Evolutionary conservation across 2,797 vertebrate genomes (phyloP), one percentile per base, ranked within the genome.

Genomic region (Sternotherus odoratus): DNA sequence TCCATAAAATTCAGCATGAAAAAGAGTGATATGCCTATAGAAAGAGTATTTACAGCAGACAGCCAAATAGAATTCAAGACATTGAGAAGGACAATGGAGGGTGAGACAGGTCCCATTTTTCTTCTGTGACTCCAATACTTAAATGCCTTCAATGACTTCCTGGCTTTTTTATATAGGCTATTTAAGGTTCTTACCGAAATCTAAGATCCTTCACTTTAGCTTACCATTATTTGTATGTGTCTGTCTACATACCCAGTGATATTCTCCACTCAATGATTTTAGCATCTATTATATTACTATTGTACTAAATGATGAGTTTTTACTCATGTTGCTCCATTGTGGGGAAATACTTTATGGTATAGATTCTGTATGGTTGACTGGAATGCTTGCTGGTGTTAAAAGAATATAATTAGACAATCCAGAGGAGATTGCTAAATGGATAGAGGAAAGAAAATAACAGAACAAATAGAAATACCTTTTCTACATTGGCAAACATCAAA

Each of bases 21-120:
- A 49, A 74, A 83, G 17, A 46, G 78, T 57, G 13, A 2, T 48
- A 5, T 86, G 17, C 43, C 83, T 66, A 81, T 84, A 49, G 43
- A 66, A 86, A 77, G 72, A 36, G 10, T 1, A 0, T 69, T 28
- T 28, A 12, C 30, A 77, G 46, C 3, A 6, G 48, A 30, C 48
- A 69, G 77, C 36, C 82, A 54, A 88, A 60, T 30, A 28, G n/a
- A 79, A 88, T 69, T 88, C 23, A 50, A 24, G 33, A 43, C 53
- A 36, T 54, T 46, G 30, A 79, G 56, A 66, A 86, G 79, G 83
- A 79, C 12, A 48, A 5, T 3, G 48, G 19, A 60, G 16, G 5
- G 5, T 77, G 57, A 82, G 81, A 4, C 3, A 69, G n/a, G 0
- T 0, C 28, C 19, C 0, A 0, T 69, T 28, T 56, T 90, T 57